Percentiles rank a stretch among this genome's conserved stretches.
Conservation (phyloP, 2,113 vertebrate species). For the Vireo altiloquus region DNA sequence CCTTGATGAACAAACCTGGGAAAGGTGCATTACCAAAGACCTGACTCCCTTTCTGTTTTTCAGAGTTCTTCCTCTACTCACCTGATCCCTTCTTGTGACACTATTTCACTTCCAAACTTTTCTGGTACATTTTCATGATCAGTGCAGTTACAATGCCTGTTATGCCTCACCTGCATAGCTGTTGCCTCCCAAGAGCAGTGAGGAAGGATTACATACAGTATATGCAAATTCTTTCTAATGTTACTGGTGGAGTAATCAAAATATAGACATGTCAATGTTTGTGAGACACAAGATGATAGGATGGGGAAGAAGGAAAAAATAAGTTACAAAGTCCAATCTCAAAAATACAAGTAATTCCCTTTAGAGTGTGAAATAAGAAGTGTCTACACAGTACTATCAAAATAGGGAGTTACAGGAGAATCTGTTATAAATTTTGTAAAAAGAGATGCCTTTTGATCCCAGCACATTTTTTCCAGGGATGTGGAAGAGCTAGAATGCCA, state of each 20-base stretch:
- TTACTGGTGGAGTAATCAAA: neutral
- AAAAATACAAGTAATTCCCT: neutral
- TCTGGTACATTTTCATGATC: neutral
- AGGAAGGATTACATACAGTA: neutral
- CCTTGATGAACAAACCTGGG: neutral
- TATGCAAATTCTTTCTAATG: neutral
- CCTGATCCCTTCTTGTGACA: neutral
- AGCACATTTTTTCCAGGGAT: neutral
- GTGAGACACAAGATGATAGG: neutral
- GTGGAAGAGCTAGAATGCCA: neutral
- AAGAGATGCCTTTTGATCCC: neutral
- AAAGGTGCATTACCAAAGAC: neutral
- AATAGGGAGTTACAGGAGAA: neutral
- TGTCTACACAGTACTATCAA: neutral
- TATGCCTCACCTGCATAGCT: neutral
- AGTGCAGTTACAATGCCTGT: neutral
- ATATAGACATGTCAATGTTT: neutral
- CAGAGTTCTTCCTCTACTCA: neutral
- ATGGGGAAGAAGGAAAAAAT: neutral
- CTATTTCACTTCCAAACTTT: neutral
- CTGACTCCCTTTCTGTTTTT: neutral
- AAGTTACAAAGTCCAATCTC: neutral
- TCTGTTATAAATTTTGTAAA: neutral
- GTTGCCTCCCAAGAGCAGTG: neutral
- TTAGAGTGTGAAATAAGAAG: neutral